These are phyloP conservation scores for Raillietiella orientalis DNA, from an alignment of 2,888 invertebrate genomes.

Conservation along the genomic window DNA sequence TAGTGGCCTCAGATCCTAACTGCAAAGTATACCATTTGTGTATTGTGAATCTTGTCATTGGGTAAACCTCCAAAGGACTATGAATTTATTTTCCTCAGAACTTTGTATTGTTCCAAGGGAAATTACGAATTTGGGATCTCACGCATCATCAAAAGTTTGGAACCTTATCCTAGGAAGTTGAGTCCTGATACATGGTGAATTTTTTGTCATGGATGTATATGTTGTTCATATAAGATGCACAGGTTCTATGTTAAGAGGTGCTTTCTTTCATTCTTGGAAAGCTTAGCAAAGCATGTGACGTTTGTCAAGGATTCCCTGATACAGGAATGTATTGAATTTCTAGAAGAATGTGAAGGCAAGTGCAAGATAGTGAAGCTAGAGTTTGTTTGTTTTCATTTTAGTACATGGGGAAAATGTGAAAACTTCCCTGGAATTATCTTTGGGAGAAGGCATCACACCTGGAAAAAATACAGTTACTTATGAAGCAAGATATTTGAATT, in stretches of 20 bases:
- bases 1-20: conserved; percentile 66
- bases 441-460: conserved; percentile 29
- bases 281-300: conserved; percentile 60
- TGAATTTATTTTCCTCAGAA: too few species aligned
- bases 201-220: neutral
- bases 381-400: conserved; percentile 13
- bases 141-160: conserved; percentile 78
- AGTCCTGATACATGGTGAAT: conserved; percentile 80
- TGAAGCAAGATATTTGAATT: too few species aligned
- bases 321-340: conserved; percentile 53
- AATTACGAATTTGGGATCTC: conserved; percentile 98
- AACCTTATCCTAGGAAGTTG: conserved; percentile 68
- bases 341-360: conserved; percentile 49
- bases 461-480: conserved; percentile 71
- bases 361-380: neutral
- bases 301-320: conserved; percentile 54
- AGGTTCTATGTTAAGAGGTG: conserved; percentile 75
- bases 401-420: conserved; percentile 52
- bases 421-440: conserved; percentile 45
- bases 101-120: conserved; percentile 88
- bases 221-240: conserved; percentile 5
- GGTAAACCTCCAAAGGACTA: conserved; percentile 23
- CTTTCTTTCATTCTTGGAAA: conserved; percentile 68
- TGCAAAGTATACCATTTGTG: conserved; percentile 83
- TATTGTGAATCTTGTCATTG: conserved; percentile 93